Conservation (phyloP, 2,888 invertebrate species). For the Athalia cordata region DNA sequence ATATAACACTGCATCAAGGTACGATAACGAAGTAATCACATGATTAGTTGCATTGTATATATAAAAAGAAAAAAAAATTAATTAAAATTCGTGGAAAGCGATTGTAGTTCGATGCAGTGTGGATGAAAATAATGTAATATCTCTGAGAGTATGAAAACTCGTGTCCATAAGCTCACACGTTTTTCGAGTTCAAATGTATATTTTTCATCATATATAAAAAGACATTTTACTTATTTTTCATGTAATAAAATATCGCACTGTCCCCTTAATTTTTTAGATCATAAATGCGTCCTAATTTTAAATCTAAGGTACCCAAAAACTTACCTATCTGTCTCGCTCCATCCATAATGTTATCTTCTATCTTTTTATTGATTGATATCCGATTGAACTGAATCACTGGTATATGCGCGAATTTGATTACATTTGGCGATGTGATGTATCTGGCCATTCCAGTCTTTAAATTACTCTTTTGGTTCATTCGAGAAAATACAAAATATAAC, state of each 20-base stretch:
- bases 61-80: constrained; percentile 8
- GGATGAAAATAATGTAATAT: constrained; percentile 24
- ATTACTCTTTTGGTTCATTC: background rate
- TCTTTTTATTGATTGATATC: background rate
- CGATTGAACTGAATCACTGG: too few species aligned
- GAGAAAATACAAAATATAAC: background rate
- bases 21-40: constrained; percentile 2
- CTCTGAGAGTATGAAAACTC: constrained; percentile 20
- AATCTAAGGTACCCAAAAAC: background rate
- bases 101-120: constrained; percentile 30
- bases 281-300: constrained; percentile 31
- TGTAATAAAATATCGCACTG: constrained; percentile 14
- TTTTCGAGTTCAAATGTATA: constrained; percentile 18
- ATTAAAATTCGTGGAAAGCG: constrained; percentile 4
- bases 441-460: background rate
- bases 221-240: constrained; percentile 27
- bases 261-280: constrained; percentile 21
- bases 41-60: constrained; percentile 34
- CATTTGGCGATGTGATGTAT: background rate
- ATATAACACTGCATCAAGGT: constrained; percentile 5
- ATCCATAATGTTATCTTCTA: constrained; percentile 12
- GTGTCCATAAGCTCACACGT: constrained; percentile 14
- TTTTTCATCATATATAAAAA: constrained; percentile 31
- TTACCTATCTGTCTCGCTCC: background rate
- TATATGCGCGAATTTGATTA: background rate